Evolutionary conservation across 2,797 vertebrate genomes (phyloP).

Genomic region (Netta rufina): DNA sequence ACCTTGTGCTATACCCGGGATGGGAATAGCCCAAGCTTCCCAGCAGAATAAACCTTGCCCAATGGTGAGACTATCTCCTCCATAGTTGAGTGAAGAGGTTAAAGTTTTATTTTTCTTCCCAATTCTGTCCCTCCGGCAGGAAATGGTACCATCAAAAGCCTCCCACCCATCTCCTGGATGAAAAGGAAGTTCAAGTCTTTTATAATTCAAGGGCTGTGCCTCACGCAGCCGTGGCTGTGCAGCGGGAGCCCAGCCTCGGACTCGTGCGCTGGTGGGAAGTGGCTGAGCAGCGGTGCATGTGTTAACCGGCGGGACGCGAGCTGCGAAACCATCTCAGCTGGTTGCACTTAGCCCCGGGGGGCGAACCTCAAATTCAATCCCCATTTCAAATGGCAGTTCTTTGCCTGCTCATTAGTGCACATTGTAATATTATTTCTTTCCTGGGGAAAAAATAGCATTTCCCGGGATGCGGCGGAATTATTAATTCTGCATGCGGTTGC

Average conservation of each 20-base stretch:
- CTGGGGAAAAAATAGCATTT: constrained; percentile 20
- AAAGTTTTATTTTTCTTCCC: constrained; percentile 64
- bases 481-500: not conserved
- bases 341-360: not conserved
- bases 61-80: constrained; percentile 44
- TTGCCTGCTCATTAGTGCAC: not conserved
- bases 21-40: constrained; percentile 66
- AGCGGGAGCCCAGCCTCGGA: not conserved
- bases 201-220: constrained; percentile 3
- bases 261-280: not conserved
- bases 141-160: constrained; percentile 59
- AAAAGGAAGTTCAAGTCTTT: constrained; percentile 41
- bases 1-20: constrained; percentile 66
- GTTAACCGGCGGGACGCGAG: not conserved
- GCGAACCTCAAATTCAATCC: not conserved
- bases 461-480: constrained; percentile 12
- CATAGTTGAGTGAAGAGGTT: constrained; percentile 62
- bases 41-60: constrained; percentile 63
- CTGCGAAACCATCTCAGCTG: not conserved
- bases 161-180: constrained; percentile 15
- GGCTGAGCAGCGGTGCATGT: not conserved
- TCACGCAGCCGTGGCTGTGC: not conserved
- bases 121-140: constrained; percentile 57
- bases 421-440: constrained; percentile 26
- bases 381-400: not conserved